These are phyloP conservation scores for Acropora yongei DNA, from an alignment of 64 coral and sea anemone genomes.

Conservation along the genomic window DNA sequence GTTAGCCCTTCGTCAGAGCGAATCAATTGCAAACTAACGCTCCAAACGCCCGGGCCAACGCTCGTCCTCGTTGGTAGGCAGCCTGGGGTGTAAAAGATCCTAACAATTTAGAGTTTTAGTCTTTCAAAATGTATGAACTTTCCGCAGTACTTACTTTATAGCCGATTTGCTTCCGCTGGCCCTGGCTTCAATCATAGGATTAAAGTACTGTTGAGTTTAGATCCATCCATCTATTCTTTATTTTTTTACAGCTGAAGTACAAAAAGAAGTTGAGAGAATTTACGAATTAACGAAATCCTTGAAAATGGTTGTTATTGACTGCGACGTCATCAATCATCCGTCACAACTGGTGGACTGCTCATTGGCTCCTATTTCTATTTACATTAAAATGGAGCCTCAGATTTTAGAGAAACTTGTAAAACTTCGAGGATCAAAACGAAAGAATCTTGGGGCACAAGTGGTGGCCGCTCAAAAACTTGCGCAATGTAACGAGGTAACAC, in stretches of 20 bases:
- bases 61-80: too few species aligned
- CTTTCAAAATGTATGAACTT: too few species aligned
- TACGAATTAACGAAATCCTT: conserved; percentile 89
- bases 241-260: conserved; percentile 70
- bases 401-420: conserved; percentile 87
- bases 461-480: conserved; percentile 76
- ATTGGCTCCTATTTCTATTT: conserved; percentile 78
- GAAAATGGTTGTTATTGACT: conserved; percentile 87
- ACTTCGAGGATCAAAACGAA: conserved; percentile 70
- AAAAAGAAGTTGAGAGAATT: conserved; percentile 85
- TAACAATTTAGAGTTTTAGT: too few species aligned
- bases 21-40: too few species aligned
- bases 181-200: too few species aligned
- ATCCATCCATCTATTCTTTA: neutral
- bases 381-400: conserved; percentile 83
- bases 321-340: conserved; percentile 90
- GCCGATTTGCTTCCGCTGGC: too few species aligned
- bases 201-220: too few species aligned
- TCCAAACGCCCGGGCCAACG: too few species aligned
- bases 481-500: conserved; percentile 79
- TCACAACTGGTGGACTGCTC: conserved; percentile 86
- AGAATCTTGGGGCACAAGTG: conserved; percentile 77
- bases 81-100: too few species aligned
- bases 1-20: too few species aligned
- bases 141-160: too few species aligned